Percentiles rank a stretch among this genome's conserved stretches.
phyloP scores from a whole-genome alignment of 2,888 invertebrate species.

The Trichogramma evanescens region DNA sequence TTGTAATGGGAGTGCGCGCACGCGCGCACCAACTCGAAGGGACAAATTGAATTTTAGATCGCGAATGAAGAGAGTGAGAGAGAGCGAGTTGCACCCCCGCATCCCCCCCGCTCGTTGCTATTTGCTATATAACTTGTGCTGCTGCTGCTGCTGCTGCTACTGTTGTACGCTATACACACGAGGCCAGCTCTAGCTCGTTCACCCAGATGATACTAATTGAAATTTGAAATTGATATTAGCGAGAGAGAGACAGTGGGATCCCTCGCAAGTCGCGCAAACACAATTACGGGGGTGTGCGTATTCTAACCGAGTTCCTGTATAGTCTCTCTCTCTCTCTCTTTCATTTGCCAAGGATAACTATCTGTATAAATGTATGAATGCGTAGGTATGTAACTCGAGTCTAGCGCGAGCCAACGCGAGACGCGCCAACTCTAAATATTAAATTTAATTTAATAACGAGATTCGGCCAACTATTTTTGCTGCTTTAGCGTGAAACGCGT shows the following conservation, averaged over 20 bases:
- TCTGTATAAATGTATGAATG: too few species aligned
- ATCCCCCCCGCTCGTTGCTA: too few species aligned
- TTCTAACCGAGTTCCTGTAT: background rate
- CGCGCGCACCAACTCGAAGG: conserved; percentile 36
- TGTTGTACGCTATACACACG: too few species aligned
- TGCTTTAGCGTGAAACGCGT: too few species aligned
- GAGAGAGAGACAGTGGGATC: conserved; percentile 27
- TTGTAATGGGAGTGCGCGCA: conserved; percentile 39
- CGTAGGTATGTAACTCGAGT: too few species aligned
- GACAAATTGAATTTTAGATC: conserved; percentile 49
- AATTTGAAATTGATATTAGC: conserved; percentile 50
- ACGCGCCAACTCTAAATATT: too few species aligned
- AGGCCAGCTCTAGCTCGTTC: conserved; percentile 1
- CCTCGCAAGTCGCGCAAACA: conserved; percentile 2
- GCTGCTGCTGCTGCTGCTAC: too few species aligned
- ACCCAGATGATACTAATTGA: conserved; percentile 47
- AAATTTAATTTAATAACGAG: too few species aligned
- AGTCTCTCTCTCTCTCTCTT: background rate
- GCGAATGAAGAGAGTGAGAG: conserved; percentile 34
- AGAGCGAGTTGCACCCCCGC: conserved; percentile 14
- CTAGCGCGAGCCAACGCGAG: too few species aligned
- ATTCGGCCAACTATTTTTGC: too few species aligned
- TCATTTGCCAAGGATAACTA: too few species aligned
- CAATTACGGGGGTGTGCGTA: conserved; percentile 1
- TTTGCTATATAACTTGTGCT: too few species aligned